Percentiles rank a stretch among this genome's conserved stretches.
phyloP scores from a whole-genome alignment of 2,797 vertebrate genomes.

The Micrastur ruficollis region DNA sequence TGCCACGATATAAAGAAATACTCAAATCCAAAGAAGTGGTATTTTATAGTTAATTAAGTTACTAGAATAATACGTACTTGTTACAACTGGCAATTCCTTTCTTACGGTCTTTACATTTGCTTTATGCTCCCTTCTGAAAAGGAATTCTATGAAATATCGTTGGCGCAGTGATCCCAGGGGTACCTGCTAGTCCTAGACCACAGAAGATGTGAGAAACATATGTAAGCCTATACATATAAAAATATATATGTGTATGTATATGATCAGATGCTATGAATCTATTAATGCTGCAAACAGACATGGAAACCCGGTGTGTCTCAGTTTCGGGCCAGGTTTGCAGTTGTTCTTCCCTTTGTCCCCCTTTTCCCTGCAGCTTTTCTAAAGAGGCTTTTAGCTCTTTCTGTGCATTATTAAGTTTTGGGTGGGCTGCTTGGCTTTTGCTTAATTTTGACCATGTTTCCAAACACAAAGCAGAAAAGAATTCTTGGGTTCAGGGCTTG shows the following conservation, averaged over 20 bases:
- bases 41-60: background rate
- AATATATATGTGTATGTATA: background rate
- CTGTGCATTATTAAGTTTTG: background rate
- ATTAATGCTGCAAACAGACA: background rate
- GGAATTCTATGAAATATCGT: background rate
- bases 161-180: background rate
- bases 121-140: background rate
- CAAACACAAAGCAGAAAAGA: background rate
- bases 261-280: background rate
- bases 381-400: background rate
- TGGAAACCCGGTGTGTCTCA: background rate
- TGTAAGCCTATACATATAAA: background rate
- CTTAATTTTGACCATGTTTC: background rate
- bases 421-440: background rate
- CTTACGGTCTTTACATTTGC: background rate
- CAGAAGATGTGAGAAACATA: background rate
- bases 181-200: background rate
- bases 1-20: background rate
- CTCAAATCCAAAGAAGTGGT: background rate
- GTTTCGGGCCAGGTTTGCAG: background rate
- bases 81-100: background rate
- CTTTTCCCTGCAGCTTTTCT: background rate
- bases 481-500: background rate
- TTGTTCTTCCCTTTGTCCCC: background rate
- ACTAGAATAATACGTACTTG: background rate